Base-by-base conservation (phyloP, 2,888 invertebrate genomes). In the Trissolcus japonicus region DNA sequence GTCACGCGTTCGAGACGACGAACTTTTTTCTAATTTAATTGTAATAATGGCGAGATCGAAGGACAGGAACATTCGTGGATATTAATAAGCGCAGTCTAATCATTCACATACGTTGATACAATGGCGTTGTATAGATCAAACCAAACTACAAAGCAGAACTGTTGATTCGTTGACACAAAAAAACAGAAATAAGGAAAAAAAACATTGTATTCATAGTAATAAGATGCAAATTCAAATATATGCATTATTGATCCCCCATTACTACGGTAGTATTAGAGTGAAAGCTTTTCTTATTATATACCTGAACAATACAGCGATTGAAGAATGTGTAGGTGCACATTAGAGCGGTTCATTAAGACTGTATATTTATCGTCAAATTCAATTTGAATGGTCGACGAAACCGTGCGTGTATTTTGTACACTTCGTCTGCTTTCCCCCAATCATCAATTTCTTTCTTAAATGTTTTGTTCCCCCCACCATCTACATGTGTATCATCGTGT, bases 1-100 rank as follows among this genome's bases (percentile, higher is more conserved):
- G 80, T 83, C 82, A 80, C 82, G 84, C 84, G 83, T 84, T 86
- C 85, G 81, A 83, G 82, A 86, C 82, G 78, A 83, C 81, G 79
- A 86, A 82, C 84, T 88, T 88, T 89, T 88, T 87, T 87, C 83
- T 86, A 82, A 85, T 84, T 83, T 75, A 79, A 79, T 74, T 51
- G 16, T 21, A 21, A 11, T n/a, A 53, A 53, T 17, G 50, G 50
- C 50, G 85, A 85, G 7, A 54, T 29, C 21, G n/a, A 54, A 84
- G 14, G 51, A 84, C 87, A 60, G 46, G 51, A 59, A 54, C 53
- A 53, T 25, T 51, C 29, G 17, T 57, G 51, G 40, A 14, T 81
- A 83, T 16, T 51, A 19, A 9, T 85, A 67, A 85, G 85, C 82
- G 83, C 84, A 85, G 87, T 83, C 79, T 82, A 82, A 82, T 85